Evolutionary conservation across 2,888 invertebrate genomes (phyloP).

Genomic region (Lepeophtheirus nordmannii): DNA sequence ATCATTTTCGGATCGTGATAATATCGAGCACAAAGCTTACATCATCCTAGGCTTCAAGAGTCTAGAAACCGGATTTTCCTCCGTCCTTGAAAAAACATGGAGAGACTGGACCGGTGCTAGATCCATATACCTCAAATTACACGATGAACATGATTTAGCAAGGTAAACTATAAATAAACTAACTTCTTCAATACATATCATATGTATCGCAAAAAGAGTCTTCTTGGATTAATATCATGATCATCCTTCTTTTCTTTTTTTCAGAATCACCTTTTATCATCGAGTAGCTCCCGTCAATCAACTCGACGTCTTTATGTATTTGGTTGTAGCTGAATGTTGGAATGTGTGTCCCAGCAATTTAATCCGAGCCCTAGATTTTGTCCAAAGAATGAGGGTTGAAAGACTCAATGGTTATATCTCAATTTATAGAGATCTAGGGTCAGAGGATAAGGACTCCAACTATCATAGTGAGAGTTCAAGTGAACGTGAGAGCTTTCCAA

Average conservation of each 20-base stretch:
- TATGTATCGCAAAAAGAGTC: neutral
- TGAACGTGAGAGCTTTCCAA: slow-evolving; percentile 4
- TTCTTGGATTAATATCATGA: too few relatives aligned
- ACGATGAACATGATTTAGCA: slow-evolving; percentile 35
- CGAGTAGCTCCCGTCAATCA: slow-evolving; percentile 32
- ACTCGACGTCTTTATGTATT: slow-evolving; percentile 36
- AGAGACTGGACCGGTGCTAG: slow-evolving; percentile 39
- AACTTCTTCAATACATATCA: neutral
- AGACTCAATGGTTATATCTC: slow-evolving; percentile 36
- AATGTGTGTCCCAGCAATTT: slow-evolving; percentile 31
- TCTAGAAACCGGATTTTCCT: slow-evolving; percentile 13
- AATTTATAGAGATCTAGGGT: slow-evolving; percentile 30
- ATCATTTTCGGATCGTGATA: neutral
- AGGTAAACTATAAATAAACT: slow-evolving; percentile 3
- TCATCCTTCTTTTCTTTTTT: neutral
- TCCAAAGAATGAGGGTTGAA: slow-evolving; percentile 35
- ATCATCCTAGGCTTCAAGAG: slow-evolving; percentile 13
- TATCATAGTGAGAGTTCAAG: slow-evolving; percentile 10
- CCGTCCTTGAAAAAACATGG: slow-evolving; percentile 35
- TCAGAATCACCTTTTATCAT: slow-evolving; percentile 34
- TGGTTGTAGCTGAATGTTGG: slow-evolving; percentile 35
- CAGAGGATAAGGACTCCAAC: slow-evolving; percentile 16
- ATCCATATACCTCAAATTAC: slow-evolving; percentile 36
- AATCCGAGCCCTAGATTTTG: slow-evolving; percentile 35
- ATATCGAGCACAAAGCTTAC: slow-evolving; percentile 6